These are phyloP conservation scores for Miltochrista miniata DNA, from an alignment of 2,888 invertebrate species.

Conservation along the genomic window DNA sequence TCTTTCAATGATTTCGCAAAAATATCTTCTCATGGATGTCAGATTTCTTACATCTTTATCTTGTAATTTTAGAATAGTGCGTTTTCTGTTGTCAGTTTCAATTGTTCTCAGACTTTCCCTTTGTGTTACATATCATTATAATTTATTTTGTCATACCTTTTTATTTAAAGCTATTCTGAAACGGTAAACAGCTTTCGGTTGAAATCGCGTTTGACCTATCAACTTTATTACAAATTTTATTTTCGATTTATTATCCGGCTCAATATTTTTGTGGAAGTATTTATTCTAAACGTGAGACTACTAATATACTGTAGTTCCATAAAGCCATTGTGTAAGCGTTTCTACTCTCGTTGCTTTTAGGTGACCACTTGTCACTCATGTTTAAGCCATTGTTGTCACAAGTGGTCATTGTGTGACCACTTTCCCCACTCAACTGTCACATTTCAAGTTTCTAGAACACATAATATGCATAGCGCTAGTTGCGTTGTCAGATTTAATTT, in stretches of 20 bases:
- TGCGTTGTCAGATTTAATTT: not conserved
- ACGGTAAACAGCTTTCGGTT: too few species aligned
- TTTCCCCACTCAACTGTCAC: slow-evolving; percentile 9
- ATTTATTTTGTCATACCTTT: too few species aligned
- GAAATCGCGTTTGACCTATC: too few species aligned
- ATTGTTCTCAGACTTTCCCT: too few species aligned
- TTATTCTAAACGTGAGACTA: not conserved
- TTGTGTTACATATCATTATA: too few species aligned
- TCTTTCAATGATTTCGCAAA: not conserved
- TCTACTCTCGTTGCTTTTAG: not conserved
- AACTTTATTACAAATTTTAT: too few species aligned
- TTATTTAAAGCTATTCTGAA: too few species aligned
- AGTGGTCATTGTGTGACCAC: slow-evolving; percentile 6
- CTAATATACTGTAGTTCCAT: not conserved
- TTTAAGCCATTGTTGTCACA: slow-evolving; percentile 1
- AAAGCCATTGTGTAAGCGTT: not conserved
- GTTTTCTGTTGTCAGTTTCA: too few species aligned
- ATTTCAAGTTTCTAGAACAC: not conserved
- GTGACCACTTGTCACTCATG: not conserved
- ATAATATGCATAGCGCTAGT: not conserved
- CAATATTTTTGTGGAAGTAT: not conserved
- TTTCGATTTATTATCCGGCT: not conserved
- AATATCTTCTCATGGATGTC: too few species aligned
- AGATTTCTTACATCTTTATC: too few species aligned
- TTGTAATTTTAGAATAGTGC: too few species aligned